These are phyloP conservation scores for Carassius carassius DNA, from an alignment of 2,113 vertebrate genomes.

Conservation along the genomic window DNA sequence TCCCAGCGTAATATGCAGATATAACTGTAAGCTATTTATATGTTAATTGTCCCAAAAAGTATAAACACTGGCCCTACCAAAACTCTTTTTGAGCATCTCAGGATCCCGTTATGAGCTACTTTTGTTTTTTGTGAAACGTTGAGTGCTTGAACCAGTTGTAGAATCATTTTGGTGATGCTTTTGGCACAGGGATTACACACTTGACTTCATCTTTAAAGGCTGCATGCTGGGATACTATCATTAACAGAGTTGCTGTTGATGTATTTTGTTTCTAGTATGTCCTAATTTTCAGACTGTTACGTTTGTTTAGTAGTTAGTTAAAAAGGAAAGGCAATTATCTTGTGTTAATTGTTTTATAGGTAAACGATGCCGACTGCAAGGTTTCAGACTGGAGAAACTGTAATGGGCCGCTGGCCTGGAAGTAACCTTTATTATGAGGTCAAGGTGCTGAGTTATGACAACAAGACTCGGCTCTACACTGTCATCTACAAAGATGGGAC, in stretches of 20 bases:
- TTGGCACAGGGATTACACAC: background rate
- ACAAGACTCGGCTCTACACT: constrained; percentile 81
- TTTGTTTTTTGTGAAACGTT: background rate
- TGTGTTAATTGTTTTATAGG: constrained; percentile 46
- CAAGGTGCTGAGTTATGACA: constrained; percentile 80
- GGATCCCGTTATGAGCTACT: background rate
- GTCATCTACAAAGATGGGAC: constrained; percentile 97
- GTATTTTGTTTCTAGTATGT: background rate
- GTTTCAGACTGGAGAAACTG: constrained; percentile 84
- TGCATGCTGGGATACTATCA: background rate
- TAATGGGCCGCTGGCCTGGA: constrained; percentile 96
- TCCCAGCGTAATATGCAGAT: background rate
- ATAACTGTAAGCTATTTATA: background rate
- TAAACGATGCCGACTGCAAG: constrained; percentile 80
- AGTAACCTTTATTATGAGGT: constrained; percentile 94
- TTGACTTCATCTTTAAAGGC: background rate
- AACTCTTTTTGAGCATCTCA: background rate
- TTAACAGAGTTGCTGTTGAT: background rate
- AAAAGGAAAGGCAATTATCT: background rate
- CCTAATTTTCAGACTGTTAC: background rate
- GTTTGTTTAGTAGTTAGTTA: background rate
- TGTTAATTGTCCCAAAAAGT: background rate
- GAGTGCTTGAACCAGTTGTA: background rate
- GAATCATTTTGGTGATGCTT: background rate
- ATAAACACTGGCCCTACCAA: background rate